These are phyloP conservation scores for Apogon talboti DNA, from an alignment of 2,797 vertebrate species.

Conservation along the genomic window DNA sequence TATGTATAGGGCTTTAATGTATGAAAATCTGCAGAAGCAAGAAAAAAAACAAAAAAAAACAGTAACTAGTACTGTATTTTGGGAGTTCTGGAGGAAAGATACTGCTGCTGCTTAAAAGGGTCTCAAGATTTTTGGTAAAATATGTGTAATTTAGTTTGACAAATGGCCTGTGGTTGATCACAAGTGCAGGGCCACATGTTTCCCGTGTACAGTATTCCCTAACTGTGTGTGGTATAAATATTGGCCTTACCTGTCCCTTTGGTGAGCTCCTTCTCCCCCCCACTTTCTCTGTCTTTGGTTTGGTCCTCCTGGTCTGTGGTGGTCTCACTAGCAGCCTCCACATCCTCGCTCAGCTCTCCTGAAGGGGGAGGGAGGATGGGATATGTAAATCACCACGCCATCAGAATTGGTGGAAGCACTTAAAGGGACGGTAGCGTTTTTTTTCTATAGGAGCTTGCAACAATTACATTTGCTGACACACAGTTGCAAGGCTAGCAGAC, in stretches of 20 bases:
- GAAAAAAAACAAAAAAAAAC: conserved; percentile 29
- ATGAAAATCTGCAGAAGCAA: conserved; percentile 41
- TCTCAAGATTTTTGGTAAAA: conserved; percentile 60
- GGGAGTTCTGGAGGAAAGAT: conserved; percentile 46
- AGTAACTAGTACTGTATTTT: conserved; percentile 42
- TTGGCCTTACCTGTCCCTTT: conserved; percentile 93
- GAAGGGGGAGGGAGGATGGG: conserved; percentile 87
- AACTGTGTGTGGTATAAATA: conserved; percentile 67
- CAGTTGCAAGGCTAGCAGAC: conserved; percentile 82
- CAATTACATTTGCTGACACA: conserved; percentile 86
- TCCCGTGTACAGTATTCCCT: conserved; percentile 46
- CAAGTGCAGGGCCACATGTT: conserved; percentile 48
- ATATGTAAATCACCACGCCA: conserved; percentile 89
- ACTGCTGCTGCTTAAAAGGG: conserved; percentile 33
- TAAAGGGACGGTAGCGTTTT: conserved; percentile 87
- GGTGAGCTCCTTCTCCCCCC: conserved; percentile 93
- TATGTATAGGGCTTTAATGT: conserved; percentile 51
- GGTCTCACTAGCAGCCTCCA: conserved; percentile 93
- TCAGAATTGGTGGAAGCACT: conserved; percentile 90
- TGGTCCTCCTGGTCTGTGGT: conserved; percentile 93
- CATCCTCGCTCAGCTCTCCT: conserved; percentile 97
- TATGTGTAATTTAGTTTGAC: conserved; percentile 53
- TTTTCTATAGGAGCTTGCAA: conserved; percentile 85
- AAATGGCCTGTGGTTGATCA: conserved; percentile 53
- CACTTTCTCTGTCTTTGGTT: conserved; percentile 94